Percentiles rank a stretch among this genome's conserved stretches.
Evolutionary conservation across 2,113 vertebrate genomes (phyloP).

Genomic region (Menura novaehollandiae): DNA sequence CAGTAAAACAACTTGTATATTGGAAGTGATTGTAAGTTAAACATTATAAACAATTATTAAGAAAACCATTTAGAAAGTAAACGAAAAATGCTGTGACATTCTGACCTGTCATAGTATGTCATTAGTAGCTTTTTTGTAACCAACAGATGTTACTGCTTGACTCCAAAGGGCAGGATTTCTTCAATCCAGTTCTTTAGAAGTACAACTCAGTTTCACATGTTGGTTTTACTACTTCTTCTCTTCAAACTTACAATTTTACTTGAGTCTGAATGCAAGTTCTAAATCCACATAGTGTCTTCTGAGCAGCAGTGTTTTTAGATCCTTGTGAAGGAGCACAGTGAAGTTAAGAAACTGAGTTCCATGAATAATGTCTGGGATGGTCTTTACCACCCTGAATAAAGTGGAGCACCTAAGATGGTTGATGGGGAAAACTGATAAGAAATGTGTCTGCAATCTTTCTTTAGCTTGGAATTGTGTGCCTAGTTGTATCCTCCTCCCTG

Average conservation of each 20-base stretch:
- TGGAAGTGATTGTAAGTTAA: background rate
- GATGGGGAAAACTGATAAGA: background rate
- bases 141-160: background rate
- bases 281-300: background rate
- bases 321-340: fast-evolving
- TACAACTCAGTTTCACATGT: background rate
- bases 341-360: background rate
- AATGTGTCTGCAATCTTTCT: background rate
- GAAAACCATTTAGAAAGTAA: background rate
- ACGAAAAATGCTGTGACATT: background rate
- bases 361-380: background rate
- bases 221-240: background rate
- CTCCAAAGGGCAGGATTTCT: background rate
- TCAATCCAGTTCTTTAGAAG: background rate
- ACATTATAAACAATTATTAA: background rate
- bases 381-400: background rate
- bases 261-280: background rate
- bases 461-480: background rate
- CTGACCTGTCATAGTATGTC: background rate
- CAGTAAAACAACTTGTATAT: background rate
- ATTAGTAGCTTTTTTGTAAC: background rate
- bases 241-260: background rate
- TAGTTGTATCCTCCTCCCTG: background rate
- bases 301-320: background rate
- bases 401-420: background rate